Conservation (phyloP, 2,888 invertebrate genomes). For the Crematogaster levior region DNA sequence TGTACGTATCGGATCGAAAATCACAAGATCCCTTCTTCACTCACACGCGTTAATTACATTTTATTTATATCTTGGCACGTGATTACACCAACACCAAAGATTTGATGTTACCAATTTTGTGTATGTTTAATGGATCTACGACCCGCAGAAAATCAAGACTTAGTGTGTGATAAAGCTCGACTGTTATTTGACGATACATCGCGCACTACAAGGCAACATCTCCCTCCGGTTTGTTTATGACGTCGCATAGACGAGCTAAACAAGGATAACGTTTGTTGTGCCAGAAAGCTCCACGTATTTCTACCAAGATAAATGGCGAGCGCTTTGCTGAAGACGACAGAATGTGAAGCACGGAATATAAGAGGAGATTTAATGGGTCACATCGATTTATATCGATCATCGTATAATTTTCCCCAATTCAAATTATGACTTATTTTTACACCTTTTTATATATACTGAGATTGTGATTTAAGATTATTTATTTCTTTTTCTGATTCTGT, state of each 20-base stretch:
- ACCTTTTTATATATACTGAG: background rate
- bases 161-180: conserved; percentile 46
- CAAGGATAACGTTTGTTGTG: conserved; percentile 58
- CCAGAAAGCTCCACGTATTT: conserved; percentile 52
- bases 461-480: background rate
- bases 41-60: background rate
- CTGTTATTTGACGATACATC: conserved; percentile 49
- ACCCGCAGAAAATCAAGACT: conserved; percentile 44
- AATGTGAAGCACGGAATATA: background rate
- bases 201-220: conserved; percentile 49
- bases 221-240: conserved; percentile 54
- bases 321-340: conserved; percentile 3
- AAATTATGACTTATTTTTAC: background rate
- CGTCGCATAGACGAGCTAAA: conserved; percentile 44
- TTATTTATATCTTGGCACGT: background rate
- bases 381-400: conserved; percentile 11
- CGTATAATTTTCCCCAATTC: background rate
- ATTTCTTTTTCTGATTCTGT: background rate
- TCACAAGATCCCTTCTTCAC: background rate
- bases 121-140: conserved; percentile 40
- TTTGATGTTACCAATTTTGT: conserved; percentile 4
- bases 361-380: background rate
- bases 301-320: conserved; percentile 31
- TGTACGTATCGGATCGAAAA: background rate
- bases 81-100: background rate